Evolutionary conservation across 2,113 vertebrate genomes (phyloP), one percentile per base, ranked within the genome.

Genomic region (Capreolus pygargus): DNA sequence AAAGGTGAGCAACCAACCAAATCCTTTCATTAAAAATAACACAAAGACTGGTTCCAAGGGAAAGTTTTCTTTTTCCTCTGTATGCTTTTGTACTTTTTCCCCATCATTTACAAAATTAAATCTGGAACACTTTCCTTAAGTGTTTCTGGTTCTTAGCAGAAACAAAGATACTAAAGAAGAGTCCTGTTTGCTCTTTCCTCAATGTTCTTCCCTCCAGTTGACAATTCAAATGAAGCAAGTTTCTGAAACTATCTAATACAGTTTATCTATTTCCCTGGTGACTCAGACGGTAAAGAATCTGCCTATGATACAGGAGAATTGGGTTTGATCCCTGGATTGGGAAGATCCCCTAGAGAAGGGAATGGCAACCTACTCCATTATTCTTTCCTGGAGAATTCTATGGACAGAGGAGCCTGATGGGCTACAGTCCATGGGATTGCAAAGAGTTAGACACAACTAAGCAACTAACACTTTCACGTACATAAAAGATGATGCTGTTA

Each of bases 141-240:
- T 90, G 60, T 21, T 28, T 30, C 39, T 93, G 58, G 61, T 95
- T 86, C 45, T 67, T 92, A 92, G 84, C 78, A 96, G 39, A 96
- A 85, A 54, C 67, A n/a, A 43, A 84, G 74, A 19, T 39, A 55
- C 60, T 23, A 78, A n/a, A 89, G 45, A 83, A 95, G 52, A 89
- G 15, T 58, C 36, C 45, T 79, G 27, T 79, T 47, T 79, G 76
- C n/a, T 89, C 23, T 78, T 96, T n/a, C 70, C 6, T 91, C 43
- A 33, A 4, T 89, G 30, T 50, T 60, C 54, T 96, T 57, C 70
- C 19, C 45, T 86, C 17, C 78, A 36, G 8, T 52, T 84, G 33
- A 94, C 45, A 96, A 7, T 90, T 94, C 70, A 96, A 87, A 90
- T 74, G 33, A 92, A 16, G 52, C 91, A 89, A 60, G 81, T 25